Evolutionary conservation across 2,113 vertebrate genomes (phyloP).

Genomic region (Lagopus muta): DNA sequence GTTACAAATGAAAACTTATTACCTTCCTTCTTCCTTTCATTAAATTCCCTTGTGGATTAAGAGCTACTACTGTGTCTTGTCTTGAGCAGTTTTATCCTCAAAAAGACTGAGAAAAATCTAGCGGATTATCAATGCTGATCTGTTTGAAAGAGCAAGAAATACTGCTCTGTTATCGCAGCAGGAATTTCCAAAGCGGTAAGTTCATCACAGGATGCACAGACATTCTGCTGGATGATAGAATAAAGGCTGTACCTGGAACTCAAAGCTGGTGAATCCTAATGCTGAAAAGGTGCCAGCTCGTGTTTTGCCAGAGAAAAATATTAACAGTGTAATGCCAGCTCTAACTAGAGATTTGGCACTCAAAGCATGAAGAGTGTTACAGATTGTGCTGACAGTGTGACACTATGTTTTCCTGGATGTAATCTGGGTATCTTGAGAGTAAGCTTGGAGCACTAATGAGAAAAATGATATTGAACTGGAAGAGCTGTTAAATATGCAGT

Average conservation of each 20-base stretch:
- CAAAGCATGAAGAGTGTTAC: constrained; percentile 46
- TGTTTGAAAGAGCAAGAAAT: constrained; percentile 46
- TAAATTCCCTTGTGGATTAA: neutral
- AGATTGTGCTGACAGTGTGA: constrained; percentile 68
- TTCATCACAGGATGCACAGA: constrained; percentile 40
- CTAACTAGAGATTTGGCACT: constrained; percentile 48
- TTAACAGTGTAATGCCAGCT: constrained; percentile 66
- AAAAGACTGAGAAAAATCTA: constrained; percentile 58
- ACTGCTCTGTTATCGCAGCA: constrained; percentile 62
- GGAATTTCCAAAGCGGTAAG: constrained; percentile 47
- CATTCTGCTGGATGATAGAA: constrained; percentile 51
- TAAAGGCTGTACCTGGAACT: constrained; percentile 58
- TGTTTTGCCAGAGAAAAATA: constrained; percentile 66
- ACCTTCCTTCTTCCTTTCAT: neutral
- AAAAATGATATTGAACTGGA: constrained; percentile 66
- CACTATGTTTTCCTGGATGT: constrained; percentile 72
- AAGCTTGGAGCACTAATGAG: constrained; percentile 66
- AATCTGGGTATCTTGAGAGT: constrained; percentile 71
- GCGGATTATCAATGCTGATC: neutral
- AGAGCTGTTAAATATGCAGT: constrained; percentile 69
- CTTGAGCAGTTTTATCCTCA: constrained; percentile 24
- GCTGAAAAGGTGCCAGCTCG: constrained; percentile 45
- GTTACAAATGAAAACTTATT: constrained; percentile 10
- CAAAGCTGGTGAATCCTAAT: constrained; percentile 35
- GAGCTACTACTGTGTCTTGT: constrained; percentile 3